These are phyloP conservation scores for Euphydryas editha DNA, from an alignment of 2,888 invertebrate genomes.

Conservation along the genomic window DNA sequence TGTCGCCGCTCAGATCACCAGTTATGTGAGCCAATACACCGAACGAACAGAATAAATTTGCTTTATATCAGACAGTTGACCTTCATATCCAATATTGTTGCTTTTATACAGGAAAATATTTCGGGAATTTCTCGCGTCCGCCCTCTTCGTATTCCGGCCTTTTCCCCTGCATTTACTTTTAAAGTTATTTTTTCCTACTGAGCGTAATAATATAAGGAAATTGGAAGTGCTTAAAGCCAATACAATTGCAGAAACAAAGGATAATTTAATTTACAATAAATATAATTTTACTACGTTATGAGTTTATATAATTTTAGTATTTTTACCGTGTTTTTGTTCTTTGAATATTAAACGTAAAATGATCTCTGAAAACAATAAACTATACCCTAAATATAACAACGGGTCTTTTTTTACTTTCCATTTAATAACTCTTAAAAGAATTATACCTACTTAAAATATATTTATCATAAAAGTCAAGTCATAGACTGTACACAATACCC, in stretches of 20 bases:
- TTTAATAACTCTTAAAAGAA: no score
- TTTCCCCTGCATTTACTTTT: slow-evolving; percentile 53
- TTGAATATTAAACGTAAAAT: slow-evolving; percentile 1
- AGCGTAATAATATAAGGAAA: slow-evolving; percentile 57
- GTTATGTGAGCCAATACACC: slow-evolving; percentile 81
- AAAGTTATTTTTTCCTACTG: slow-evolving; percentile 61
- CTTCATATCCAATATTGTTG: slow-evolving; percentile 80
- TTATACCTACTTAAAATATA: no score
- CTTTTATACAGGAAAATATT: slow-evolving; percentile 71
- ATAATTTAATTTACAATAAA: slow-evolving; percentile 22
- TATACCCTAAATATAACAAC: no score
- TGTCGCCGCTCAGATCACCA: slow-evolving; percentile 79
- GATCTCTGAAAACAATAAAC: not conserved
- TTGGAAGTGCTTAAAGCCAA: slow-evolving; percentile 58
- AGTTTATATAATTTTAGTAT: slow-evolving; percentile 13
- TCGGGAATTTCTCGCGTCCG: slow-evolving; percentile 60
- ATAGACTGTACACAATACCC: no score
- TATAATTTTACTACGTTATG: not conserved
- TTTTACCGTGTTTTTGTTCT: not conserved
- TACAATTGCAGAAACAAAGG: slow-evolving; percentile 36
- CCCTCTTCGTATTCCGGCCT: slow-evolving; percentile 56
- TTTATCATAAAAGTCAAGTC: no score
- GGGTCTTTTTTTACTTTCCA: no score
- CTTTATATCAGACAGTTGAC: slow-evolving; percentile 79
- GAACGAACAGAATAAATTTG: slow-evolving; percentile 80